A percentile compares a stretch with the other conserved stretches of the same genome.
Conservation (phyloP, 1,140 invertebrate species). For the Danaus plexippus region DNA sequence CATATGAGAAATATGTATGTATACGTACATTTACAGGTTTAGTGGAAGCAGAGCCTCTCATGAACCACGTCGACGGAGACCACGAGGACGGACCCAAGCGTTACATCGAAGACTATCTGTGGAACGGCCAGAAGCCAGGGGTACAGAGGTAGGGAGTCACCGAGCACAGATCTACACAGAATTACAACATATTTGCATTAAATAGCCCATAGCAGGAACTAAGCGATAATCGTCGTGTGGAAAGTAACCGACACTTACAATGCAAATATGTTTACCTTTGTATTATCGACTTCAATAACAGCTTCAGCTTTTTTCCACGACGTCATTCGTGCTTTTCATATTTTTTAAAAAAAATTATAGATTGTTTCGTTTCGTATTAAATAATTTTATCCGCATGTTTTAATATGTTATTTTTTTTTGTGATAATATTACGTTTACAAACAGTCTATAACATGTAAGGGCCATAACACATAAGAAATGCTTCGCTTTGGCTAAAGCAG, state of each 20-base stretch:
- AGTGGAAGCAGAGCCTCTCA: constrained; percentile 83
- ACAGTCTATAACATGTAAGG: constrained; percentile 43
- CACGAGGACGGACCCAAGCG: constrained; percentile 73
- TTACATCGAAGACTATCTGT: constrained; percentile 71
- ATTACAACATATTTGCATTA: not conserved
- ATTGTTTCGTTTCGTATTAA: constrained; percentile 48
- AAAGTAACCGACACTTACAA: too few species aligned
- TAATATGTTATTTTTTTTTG: constrained; percentile 15
- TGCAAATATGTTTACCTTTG: too few species aligned
- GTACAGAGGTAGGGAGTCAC: constrained; percentile 47
- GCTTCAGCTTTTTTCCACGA: constrained; percentile 50
- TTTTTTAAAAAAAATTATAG: constrained; percentile 39
- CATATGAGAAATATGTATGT: too few species aligned
- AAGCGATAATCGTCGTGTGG: too few species aligned
- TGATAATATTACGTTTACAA: constrained; percentile 24
- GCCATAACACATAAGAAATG: constrained; percentile 25
- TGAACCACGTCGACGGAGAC: constrained; percentile 77
- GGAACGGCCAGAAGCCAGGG: constrained; percentile 64
- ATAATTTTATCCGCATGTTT: constrained; percentile 35
- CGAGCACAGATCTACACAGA: not conserved
- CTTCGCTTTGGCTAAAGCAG: constrained; percentile 57
- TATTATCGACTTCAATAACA: constrained; percentile 1
- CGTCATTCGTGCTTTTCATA: constrained; percentile 44
- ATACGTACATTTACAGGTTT: constrained; percentile 51
- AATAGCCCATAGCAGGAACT: not conserved